phyloP scores from a whole-genome alignment of 1,140 invertebrate species.

The Drosophila mauritiana region DNA sequence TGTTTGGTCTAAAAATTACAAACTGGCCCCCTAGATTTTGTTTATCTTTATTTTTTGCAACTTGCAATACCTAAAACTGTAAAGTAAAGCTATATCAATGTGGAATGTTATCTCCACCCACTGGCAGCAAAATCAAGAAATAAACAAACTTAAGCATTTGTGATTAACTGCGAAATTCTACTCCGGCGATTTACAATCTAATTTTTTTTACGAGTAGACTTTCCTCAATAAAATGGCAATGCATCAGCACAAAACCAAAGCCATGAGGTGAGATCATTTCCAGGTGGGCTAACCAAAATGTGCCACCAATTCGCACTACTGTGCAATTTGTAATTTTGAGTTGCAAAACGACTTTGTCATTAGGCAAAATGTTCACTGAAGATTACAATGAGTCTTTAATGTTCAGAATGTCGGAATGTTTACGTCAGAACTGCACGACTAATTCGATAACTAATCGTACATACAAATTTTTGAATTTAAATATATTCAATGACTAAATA shows the following conservation, averaged over 20 bases:
- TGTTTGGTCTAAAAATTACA: conserved; percentile 6
- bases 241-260: neutral
- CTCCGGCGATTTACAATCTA: too few relatives aligned
- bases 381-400: neutral
- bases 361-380: neutral
- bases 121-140: neutral
- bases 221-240: conserved; percentile 20
- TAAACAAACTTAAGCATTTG: neutral
- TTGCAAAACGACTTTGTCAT: neutral
- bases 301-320: neutral
- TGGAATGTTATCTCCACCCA: too few relatives aligned
- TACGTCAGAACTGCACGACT: neutral
- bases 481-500: neutral
- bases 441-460: neutral
- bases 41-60: neutral
- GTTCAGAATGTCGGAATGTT: neutral
- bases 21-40: neutral
- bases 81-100: too few relatives aligned
- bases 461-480: too few relatives aligned
- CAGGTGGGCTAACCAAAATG: neutral
- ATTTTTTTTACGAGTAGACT: conserved; percentile 3
- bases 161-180: conserved; percentile 2
- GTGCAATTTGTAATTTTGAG: too few relatives aligned
- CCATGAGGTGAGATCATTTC: neutral
- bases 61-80: neutral